A percentile compares a stretch with the other conserved stretches of the same genome.
phyloP scores from a whole-genome alignment of 2,888 invertebrate species.

The Chymomyza fuscimana region DNA sequence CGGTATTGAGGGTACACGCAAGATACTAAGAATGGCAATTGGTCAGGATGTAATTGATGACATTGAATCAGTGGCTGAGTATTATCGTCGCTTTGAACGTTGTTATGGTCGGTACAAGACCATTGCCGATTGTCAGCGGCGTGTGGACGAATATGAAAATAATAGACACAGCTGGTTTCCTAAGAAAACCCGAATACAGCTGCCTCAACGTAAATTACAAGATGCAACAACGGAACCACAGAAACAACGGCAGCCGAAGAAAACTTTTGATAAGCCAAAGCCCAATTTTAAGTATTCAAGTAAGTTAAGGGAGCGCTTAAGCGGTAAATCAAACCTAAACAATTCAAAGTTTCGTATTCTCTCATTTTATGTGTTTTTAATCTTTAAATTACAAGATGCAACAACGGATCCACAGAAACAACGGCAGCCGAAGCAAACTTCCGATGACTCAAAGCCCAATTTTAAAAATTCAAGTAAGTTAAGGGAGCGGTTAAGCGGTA shows the following conservation, averaged over 20 bases:
- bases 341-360: neutral
- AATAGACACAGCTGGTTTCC: constrained; percentile 45
- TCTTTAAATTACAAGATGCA: neutral
- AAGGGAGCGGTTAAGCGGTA: neutral
- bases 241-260: neutral
- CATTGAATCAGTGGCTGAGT: constrained; percentile 59
- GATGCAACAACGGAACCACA: neutral
- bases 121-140: constrained; percentile 56
- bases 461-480: constrained; percentile 59
- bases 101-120: constrained; percentile 72
- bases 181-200: neutral
- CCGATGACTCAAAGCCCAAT: constrained; percentile 25
- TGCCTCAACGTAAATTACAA: neutral
- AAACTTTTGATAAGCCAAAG: constrained; percentile 14
- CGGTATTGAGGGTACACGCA: constrained; percentile 58
- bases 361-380: no score
- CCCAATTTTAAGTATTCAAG: constrained; percentile 54
- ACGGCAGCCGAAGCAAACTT: neutral
- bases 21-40: constrained; percentile 37
- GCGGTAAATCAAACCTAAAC: neutral
- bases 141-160: constrained; percentile 33
- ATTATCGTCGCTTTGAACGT: constrained; percentile 77
- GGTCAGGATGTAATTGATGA: constrained; percentile 52
- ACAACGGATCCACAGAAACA: neutral
- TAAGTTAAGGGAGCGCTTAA: constrained; percentile 29